These are phyloP conservation scores for Hyles euphorbiae DNA, from an alignment of 1,140 invertebrate species.

Conservation along the genomic window DNA sequence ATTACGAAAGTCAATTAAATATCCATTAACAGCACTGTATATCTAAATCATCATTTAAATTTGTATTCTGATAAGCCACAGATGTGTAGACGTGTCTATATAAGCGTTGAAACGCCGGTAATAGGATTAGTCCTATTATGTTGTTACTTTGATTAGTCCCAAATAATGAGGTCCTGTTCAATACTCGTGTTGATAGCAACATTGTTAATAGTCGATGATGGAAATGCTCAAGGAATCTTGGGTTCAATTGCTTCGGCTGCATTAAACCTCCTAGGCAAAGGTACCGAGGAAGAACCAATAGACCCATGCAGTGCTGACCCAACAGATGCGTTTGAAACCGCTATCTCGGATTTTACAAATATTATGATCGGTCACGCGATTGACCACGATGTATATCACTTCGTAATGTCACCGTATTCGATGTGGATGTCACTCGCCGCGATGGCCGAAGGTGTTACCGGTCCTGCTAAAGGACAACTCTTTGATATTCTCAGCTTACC, in stretches of 20 bases:
- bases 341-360: background rate
- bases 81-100: too few species aligned
- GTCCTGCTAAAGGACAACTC: constrained; percentile 3
- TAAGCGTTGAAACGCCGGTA: too few species aligned
- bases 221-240: too few species aligned
- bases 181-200: too few species aligned
- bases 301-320: background rate
- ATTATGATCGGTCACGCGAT: background rate
- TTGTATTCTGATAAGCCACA: too few species aligned
- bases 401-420: constrained; percentile 9
- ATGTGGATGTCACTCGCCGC: constrained; percentile 15
- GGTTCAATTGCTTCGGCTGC: background rate
- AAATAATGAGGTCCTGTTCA: too few species aligned
- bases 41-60: too few species aligned
- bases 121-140: too few species aligned
- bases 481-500: constrained; percentile 12
- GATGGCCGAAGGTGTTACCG: constrained; percentile 11
- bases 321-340: background rate
- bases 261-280: background rate
- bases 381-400: constrained; percentile 2
- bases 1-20: too few species aligned
- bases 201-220: too few species aligned
- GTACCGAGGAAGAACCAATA: background rate
- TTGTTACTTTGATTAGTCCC: too few species aligned
- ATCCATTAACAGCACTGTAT: too few species aligned